These are phyloP conservation scores for Verasper variegatus DNA, from an alignment of 2,113 vertebrate genomes.

Conservation along the genomic window DNA sequence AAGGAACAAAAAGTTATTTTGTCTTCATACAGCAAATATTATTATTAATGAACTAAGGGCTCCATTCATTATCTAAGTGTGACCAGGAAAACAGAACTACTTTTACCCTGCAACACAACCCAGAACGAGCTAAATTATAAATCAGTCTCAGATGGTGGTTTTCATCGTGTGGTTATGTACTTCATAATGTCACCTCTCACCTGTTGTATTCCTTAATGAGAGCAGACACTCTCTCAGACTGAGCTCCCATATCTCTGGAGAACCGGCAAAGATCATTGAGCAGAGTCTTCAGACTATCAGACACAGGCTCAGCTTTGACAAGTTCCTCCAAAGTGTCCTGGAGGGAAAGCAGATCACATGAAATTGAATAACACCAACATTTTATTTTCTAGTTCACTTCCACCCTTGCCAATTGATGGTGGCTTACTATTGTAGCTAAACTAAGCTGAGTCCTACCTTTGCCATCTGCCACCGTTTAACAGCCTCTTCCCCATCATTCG, in stretches of 20 bases:
- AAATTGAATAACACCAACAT: not conserved
- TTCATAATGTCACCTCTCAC: constrained; percentile 65
- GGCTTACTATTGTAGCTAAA: not conserved
- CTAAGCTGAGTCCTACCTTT: constrained; percentile 77
- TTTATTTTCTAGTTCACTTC: not conserved
- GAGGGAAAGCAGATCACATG: constrained; percentile 9
- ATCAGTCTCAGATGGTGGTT: no score
- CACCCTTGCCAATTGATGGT: not conserved
- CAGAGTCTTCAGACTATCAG: constrained; percentile 90
- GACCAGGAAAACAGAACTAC: no score
- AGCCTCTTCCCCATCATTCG: constrained; percentile 85
- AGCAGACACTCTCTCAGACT: constrained; percentile 91
- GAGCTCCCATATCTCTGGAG: constrained; percentile 90
- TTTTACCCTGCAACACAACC: no score
- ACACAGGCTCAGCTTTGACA: constrained; percentile 87
- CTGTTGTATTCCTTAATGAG: constrained; percentile 97
- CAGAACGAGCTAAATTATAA: no score
- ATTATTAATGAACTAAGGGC: no score
- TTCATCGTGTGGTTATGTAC: not conserved
- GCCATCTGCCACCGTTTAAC: constrained; percentile 89
- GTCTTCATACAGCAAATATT: no score
- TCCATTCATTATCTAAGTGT: no score
- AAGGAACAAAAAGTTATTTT: not conserved
- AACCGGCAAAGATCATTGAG: constrained; percentile 95
- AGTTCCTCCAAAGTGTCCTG: constrained; percentile 90